Conservation (phyloP, 1,140 invertebrate species). For the Parasteatoda tepidariorum region DNA sequence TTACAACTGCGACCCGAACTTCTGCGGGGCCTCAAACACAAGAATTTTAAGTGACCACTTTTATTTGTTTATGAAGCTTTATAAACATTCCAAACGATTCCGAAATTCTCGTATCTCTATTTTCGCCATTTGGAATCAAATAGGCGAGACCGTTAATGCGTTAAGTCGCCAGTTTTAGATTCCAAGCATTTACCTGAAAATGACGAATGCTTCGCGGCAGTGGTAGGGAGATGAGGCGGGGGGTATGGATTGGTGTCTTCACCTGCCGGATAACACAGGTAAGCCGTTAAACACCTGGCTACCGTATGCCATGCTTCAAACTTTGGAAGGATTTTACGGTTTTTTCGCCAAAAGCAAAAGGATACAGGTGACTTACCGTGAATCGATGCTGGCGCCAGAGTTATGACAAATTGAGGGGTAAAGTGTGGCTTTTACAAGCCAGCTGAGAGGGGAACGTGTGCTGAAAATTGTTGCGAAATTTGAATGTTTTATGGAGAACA, state of each 20-base stretch:
- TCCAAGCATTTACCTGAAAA: neutral
- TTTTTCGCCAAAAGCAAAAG: neutral
- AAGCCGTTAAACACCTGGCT: constrained; percentile 47
- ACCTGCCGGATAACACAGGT: constrained; percentile 49
- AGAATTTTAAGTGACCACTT: neutral
- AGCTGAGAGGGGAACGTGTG: neutral
- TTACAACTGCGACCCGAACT: too few species aligned
- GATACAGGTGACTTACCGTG: neutral
- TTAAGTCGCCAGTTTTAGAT: neutral
- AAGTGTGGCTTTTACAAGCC: neutral
- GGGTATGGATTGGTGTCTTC: neutral
- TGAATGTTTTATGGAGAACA: too few species aligned
- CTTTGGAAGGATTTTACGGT: neutral
- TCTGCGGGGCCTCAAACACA: too few species aligned
- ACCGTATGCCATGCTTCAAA: neutral
- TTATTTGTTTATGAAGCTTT: neutral
- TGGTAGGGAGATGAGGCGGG: neutral
- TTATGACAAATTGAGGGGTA: neutral
- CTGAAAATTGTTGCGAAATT: neutral
- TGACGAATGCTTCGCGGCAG: neutral
- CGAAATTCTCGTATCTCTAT: too few species aligned
- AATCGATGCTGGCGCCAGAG: neutral
- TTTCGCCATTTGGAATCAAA: neutral
- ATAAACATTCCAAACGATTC: neutral
- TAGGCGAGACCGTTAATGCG: neutral